Base-by-base conservation (phyloP, 2,113 vertebrate species). In the Lycaon pictus region DNA sequence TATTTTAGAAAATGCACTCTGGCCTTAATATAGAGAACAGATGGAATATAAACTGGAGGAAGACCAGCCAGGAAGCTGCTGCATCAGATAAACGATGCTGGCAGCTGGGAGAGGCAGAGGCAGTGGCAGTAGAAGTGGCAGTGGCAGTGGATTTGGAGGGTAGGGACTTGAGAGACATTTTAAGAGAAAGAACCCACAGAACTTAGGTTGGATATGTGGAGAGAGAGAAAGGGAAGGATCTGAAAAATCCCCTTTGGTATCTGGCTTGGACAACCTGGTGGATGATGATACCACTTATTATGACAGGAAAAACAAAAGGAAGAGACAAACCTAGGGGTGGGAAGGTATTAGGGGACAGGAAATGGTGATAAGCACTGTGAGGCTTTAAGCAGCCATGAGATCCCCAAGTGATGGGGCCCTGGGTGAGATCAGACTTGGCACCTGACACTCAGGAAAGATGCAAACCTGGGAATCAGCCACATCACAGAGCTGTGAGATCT, bases 251-350 rank as follows among this genome's bases (percentile, higher is more conserved):
- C 48, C 43, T 43, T 43, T 93, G 72, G 15, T 35, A 7, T 77
- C 7, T 86, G 55, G 17, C 19, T 65, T 19, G 51, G 32, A 55
- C 10, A 48, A 43, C 12, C 80, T 55, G 32, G 17, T 20, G 8
- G 32, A 51, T 25, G 7, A 48, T 29, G 23, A 29, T 20, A 13
- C 19, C 43, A 37, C 71, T 72, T 23, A 67, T 11, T 11, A 25
- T 58, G 43, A 93, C n/a, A 90, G 17, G 20, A 94, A 74, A 77
- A 35, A 83, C 65, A 58, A 23, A 83, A 53, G 2, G 5, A 90
- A 0, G 32, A 53, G 51, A 13, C 88, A 82, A 67, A 60, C 19
- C n/a, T 3, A 8, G 60, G 25, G 7, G n/a, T 0, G 35, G 7
- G 16, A 22, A 63, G 29, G 25, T 2, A 0, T 8, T 7, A 96